These are phyloP conservation scores for Aulostomus chinensis DNA, from an alignment of 2,797 vertebrate genomes.

Conservation along the genomic window DNA sequence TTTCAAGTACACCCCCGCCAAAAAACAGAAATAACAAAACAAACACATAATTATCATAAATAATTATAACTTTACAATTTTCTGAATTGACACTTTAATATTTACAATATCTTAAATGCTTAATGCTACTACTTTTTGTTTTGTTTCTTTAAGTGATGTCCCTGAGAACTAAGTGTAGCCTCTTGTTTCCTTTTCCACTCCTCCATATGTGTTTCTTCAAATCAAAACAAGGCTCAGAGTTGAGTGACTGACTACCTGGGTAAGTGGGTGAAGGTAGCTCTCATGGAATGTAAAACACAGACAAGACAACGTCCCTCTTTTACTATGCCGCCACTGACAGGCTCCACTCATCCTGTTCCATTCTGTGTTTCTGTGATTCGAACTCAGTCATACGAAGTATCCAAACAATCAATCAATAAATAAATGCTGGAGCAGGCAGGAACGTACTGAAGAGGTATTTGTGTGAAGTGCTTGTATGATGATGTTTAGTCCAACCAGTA, in stretches of 20 bases:
- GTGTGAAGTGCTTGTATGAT: constrained; percentile 78
- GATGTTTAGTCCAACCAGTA: constrained; percentile 46
- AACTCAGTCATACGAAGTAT: constrained; percentile 47
- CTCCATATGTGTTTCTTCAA: constrained; percentile 58
- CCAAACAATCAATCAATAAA: constrained; percentile 56
- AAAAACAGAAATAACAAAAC: constrained; percentile 58
- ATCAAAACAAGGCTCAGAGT: constrained; percentile 57
- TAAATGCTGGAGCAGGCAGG: constrained; percentile 71
- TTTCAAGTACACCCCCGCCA: constrained; percentile 68
- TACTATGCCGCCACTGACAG: constrained; percentile 1
- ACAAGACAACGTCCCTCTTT: constrained; percentile 44
- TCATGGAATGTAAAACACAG: constrained; percentile 71
- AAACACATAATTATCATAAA: constrained; percentile 90
- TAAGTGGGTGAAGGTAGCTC: constrained; percentile 52
- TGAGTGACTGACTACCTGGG: constrained; percentile 52
- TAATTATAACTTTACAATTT: constrained; percentile 99
- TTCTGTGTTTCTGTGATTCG: constrained; percentile 28
- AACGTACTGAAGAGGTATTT: constrained; percentile 70
- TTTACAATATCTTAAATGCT: constrained; percentile 99
- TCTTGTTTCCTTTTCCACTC: constrained; percentile 69
- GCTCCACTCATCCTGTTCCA: constrained; percentile 5
- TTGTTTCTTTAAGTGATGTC: constrained; percentile 95
- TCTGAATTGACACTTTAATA: constrained; percentile 98
- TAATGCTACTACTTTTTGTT: constrained; percentile 90
- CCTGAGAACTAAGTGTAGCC: constrained; percentile 95